A percentile compares a stretch with the other conserved stretches of the same genome.
phyloP scores from a whole-genome alignment of 2,113 vertebrate species.

The Fulica atra region DNA sequence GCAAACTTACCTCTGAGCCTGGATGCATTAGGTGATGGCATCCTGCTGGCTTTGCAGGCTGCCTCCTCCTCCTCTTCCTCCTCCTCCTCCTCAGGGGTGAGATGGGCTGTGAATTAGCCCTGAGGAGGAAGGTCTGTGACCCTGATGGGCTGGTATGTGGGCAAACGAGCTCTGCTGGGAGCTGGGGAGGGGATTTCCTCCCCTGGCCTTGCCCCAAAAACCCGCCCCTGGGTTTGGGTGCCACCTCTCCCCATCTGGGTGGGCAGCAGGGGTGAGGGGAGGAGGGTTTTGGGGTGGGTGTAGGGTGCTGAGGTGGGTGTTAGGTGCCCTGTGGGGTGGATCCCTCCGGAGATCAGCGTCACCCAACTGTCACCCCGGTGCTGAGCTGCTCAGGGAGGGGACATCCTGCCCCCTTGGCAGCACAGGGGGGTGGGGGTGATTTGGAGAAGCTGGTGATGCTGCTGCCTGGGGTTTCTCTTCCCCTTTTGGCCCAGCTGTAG shows the following conservation, averaged over 20 bases:
- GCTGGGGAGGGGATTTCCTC: background rate
- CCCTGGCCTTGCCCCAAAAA: background rate
- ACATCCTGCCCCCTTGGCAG: background rate
- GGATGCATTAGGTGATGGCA: too few species aligned
- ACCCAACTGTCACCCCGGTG: background rate
- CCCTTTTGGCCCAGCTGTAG: background rate
- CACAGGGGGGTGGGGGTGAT: background rate
- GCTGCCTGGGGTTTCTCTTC: background rate
- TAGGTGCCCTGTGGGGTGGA: background rate
- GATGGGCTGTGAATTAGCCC: background rate
- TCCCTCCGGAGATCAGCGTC: background rate
- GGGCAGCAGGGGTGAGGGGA: background rate
- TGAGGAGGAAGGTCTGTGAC: background rate
- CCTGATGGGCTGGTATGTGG: background rate
- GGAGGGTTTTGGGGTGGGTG: background rate
- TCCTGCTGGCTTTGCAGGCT: background rate
- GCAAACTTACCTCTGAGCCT: background rate
- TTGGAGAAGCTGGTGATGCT: rapidly evolving
- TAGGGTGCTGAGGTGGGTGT: background rate
- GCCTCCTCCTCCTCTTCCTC: background rate
- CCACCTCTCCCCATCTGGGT: rapidly evolving
- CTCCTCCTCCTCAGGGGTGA: background rate
- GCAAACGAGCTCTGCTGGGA: background rate
- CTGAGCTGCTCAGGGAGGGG: background rate
- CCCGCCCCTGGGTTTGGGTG: rapidly evolving